Conservation (phyloP, 2,797 vertebrate species). For the Zenarchopterus dispar region DNA sequence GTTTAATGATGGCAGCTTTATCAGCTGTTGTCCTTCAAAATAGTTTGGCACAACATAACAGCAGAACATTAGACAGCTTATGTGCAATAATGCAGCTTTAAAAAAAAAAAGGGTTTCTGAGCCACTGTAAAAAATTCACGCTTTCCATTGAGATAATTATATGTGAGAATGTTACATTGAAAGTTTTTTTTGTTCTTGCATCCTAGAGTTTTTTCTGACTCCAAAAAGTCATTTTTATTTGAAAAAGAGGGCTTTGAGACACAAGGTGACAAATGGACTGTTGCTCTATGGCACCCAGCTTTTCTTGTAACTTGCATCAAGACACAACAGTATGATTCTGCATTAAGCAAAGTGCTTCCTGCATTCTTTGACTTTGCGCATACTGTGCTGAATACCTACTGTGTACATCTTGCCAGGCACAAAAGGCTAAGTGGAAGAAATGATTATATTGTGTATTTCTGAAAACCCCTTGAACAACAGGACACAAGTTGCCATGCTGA, state of each 20-base stretch:
- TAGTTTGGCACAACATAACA: no score
- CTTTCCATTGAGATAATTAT: background rate
- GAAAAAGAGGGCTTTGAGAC: conserved; percentile 3
- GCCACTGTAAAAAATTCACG: no score
- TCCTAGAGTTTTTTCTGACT: conserved; percentile 4
- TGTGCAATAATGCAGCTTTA: background rate
- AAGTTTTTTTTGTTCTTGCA: conserved; percentile 3
- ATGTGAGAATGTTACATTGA: conserved; percentile 1
- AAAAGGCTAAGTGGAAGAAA: background rate
- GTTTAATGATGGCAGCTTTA: no score
- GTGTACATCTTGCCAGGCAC: background rate
- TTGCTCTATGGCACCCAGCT: background rate
- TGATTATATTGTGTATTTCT: background rate
- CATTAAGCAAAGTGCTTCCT: conserved; percentile 1
- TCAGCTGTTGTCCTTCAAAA: no score
- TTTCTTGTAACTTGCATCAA: background rate
- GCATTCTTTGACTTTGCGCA: conserved; percentile 9
- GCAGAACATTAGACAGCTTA: no score
- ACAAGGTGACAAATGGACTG: conserved; percentile 2
- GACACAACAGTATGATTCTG: conserved; percentile 1
- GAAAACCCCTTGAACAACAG: background rate
- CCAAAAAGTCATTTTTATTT: background rate
- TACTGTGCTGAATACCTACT: conserved; percentile 1
- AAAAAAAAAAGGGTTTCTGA: background rate
- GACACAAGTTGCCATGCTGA: background rate